These are phyloP conservation scores for Monochamus saltuarius DNA, from an alignment of 1,140 invertebrate genomes.

Conservation along the genomic window DNA sequence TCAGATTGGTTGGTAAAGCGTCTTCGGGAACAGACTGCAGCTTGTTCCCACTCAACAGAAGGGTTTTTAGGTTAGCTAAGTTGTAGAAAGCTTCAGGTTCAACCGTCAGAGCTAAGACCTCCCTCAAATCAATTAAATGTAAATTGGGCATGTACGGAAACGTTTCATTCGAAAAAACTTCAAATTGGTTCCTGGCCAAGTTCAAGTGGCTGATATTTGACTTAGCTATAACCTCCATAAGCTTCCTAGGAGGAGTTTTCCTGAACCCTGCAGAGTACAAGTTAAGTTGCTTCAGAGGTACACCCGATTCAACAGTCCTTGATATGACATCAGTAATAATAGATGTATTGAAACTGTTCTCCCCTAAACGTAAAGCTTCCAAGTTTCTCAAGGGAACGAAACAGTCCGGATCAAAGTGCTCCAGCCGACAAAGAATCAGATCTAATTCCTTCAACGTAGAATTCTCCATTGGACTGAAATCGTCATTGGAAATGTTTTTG, in stretches of 20 bases:
- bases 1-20: conserved; percentile 52
- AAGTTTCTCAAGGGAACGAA: conserved; percentile 53
- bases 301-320: conserved; percentile 43
- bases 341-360: conserved; percentile 53
- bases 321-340: conserved; percentile 52
- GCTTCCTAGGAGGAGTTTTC: conserved; percentile 49
- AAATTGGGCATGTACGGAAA: conserved; percentile 58
- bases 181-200: conserved; percentile 58
- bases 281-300: conserved; percentile 53
- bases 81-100: conserved; percentile 46
- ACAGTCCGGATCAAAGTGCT: conserved; percentile 54
- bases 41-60: conserved; percentile 55
- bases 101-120: conserved; percentile 47
- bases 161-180: conserved; percentile 51
- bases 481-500: conserved; percentile 26
- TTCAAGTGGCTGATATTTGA: conserved; percentile 54
- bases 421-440: conserved; percentile 55
- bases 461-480: conserved; percentile 35
- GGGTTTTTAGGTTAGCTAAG: conserved; percentile 54
- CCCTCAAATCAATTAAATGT: conserved; percentile 53
- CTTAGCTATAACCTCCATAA: conserved; percentile 55
- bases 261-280: conserved; percentile 56
- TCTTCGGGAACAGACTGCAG: conserved; percentile 53
- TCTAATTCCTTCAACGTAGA: conserved; percentile 47
- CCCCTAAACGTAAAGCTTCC: conserved; percentile 53